Base-by-base conservation (phyloP, 2,888 invertebrate genomes). In the Cataglyphis rosenhaueri region DNA sequence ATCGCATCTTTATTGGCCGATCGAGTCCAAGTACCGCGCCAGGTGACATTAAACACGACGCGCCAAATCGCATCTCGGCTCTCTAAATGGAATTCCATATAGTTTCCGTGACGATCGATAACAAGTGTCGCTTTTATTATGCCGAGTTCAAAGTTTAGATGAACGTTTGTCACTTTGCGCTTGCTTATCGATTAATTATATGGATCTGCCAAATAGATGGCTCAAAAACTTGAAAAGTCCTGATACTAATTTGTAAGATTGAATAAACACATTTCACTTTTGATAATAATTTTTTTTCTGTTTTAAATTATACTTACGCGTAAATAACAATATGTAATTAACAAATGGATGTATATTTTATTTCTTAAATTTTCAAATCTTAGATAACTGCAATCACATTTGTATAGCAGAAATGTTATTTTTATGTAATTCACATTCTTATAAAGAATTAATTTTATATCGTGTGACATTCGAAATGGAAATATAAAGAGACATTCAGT, bases 1-100 rank as follows among this genome's bases (percentile, higher is more conserved):
- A 88, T 92, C 85, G 87, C 88, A 87, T 88, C 88, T 91, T 90
- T 87, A 86, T 89, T 89, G 89, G 89, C 75, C 83, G 87, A 89
- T 90, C 90, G 85, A 62, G 83, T 71, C 87, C 79, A 83, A 84
- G 88, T 87, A 83, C 83, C 85, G 79, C 87, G 83, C 78, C 57
- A 70, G 78, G 85, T 89, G 90, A 86, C 89, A 90, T 89, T 90
- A 87, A 87, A 81, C 81, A 84, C 84, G 87, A 85, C 88, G 84
- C 83, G 86, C 52, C 68, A 81, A 73, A 83, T 88, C 88, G 89
- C 89, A 78, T 85, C 86, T 87, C 70, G 35, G 25, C 74, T 75
- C 84, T 81, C 88, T 82, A 44, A 73, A 29, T 82, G 76, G 74
- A 74, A 64, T 81, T 75, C 66, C 35, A 35, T 52, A 52, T 66